Evolutionary conservation across 2,888 invertebrate genomes (phyloP), one percentile per base, ranked within the genome.

Genomic region (Steinernema carpocapsae): DNA sequence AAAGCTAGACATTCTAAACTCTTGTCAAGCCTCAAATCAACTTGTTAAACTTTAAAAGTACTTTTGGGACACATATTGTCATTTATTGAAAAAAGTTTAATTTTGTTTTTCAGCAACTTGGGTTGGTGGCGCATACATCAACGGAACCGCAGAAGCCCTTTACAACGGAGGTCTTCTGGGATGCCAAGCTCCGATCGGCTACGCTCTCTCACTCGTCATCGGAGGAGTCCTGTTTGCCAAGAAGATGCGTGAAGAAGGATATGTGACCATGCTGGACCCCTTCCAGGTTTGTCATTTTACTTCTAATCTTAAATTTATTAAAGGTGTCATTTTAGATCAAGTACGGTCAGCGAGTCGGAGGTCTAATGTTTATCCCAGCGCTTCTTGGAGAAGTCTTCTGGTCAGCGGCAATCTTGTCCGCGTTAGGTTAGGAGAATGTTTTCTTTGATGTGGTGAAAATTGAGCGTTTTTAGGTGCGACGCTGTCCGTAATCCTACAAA

Each of bases 81-180:
- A n/a, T n/a, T n/a, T n/a, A n/a, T n/a, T n/a, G n/a, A n/a, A n/a
- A n/a, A n/a, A n/a, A n/a, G n/a, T n/a, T n/a, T 37, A 37, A 10
- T 6, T 37, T 10, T 10, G 10, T 37, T 56, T 80, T 85, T 70
- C 89, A 94, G 97, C 97, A 70, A 99, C 97, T 19, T 99, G 99
- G 97, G 97, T 99, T 72, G 99, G 97, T 78, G 97, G 99, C 56
- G 97, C 97, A 72, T 99, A 97, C 90, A 99, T 99, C 89, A 99
- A 99, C 89, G 97, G 97, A 79, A 97, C 97, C 22, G 96, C 97
- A 32, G 97, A 99, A 90, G 94, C 94, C 70, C 94, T 97, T 86
- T 97, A 94, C 90, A 94, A 94, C 51, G 92, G 91, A 77, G 96
- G 95, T 0, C 90, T 97, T 87, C 92, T 96, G 56, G 97, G 96